Conservation (phyloP, 2,113 vertebrate species). For the Dicentrarchus labrax region DNA sequence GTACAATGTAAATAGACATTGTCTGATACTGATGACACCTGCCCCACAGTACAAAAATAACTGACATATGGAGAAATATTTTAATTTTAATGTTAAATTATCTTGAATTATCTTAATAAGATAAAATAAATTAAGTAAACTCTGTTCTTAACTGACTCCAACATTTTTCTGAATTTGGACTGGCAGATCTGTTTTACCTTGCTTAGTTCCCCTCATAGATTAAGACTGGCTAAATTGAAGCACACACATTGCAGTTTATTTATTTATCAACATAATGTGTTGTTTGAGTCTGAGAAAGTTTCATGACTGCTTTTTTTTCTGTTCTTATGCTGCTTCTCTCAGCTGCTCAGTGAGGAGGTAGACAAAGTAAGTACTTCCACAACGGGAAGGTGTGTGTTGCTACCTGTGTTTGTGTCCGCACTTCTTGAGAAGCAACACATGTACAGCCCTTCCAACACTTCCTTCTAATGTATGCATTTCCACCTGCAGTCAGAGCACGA, state of each 20-base stretch:
- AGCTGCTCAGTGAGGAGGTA: slow-evolving; percentile 97
- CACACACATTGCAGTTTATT: background rate
- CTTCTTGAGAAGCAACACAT: background rate
- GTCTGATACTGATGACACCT: too few species aligned
- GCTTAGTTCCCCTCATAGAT: background rate
- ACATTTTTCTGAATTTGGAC: background rate
- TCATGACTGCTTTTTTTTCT: slow-evolving; percentile 77
- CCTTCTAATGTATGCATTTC: background rate
- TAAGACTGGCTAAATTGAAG: background rate
- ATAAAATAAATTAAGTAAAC: too few species aligned
- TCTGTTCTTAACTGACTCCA: background rate
- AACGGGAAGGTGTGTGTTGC: background rate
- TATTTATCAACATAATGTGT: background rate
- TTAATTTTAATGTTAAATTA: too few species aligned
- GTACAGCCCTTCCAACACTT: background rate
- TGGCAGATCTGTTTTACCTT: background rate
- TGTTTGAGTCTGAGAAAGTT: background rate
- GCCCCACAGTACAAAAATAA: too few species aligned
- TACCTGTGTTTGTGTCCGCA: background rate
- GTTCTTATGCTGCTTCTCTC: slow-evolving; percentile 80
- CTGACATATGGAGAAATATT: too few species aligned
- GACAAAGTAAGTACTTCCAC: slow-evolving; percentile 92
- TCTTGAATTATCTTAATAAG: too few species aligned
- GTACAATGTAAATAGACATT: too few species aligned
- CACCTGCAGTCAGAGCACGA: slow-evolving; percentile 92